Base-by-base conservation (phyloP, 2,888 invertebrate genomes). In the Hirtodrosophila alboralis region DNA sequence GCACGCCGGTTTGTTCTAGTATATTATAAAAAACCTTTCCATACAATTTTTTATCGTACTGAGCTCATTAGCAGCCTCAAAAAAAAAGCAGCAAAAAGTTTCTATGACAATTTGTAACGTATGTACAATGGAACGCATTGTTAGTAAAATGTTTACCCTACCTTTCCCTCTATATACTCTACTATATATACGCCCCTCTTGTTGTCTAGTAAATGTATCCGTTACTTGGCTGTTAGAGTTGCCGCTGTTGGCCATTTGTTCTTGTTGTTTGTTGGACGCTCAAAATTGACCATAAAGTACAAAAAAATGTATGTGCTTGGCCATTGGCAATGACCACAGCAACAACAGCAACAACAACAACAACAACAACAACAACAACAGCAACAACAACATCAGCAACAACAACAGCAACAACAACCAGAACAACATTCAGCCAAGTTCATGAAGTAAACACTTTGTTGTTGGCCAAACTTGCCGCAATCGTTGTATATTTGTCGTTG, bases 281-380 rank as follows among this genome's bases (percentile, higher is more conserved):
- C 38, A 27, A 84, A 79, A 85, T 84, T 73, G 79, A 31, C 77
- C 79, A 80, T 80, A 80, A 80, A 80, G 81, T 76, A 76, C 74
- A 73, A 37, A 75, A n/a, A 72, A 79, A 76, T 85, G 67, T 84
- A 75, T 85, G 77, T 67, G 67, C 16, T 37, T 68, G 62, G 68
- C 64, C 75, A 60, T 60, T 59, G 76, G 62, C 83, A 67, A 64
- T 38, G 47, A 45, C 60, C 45, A 71, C 47, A 49, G 33, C 62
- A 60, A n/a, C 43, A 60, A 2, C 38, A 53, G 2, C 49, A 54
- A 6, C 38, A 36, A 10, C 62, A 60, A n/a, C 45, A 33, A 21
- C 31, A 43, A 28, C 31, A 54, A 26, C 47, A 57, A 27, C 43
- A 30, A 38, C 47, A 54, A 61, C 49, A 33, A 38, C 37, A 54